Base-by-base conservation (phyloP, 1,140 invertebrate species). In the Euwallacea similis region DNA sequence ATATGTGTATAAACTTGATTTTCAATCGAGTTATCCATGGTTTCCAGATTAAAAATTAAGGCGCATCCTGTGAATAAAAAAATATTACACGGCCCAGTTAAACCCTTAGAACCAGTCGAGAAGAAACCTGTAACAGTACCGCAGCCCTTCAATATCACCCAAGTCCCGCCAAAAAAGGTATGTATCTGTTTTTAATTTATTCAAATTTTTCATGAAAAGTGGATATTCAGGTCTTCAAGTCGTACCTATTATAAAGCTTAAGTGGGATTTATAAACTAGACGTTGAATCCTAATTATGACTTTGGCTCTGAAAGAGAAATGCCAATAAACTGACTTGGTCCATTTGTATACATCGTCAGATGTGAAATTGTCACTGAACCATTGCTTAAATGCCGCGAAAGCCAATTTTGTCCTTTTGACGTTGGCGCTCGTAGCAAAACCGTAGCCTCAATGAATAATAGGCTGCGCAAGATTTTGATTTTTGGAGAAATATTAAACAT, bases 141-240 rank as follows among this genome's bases (percentile, higher is more conserved):
- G 6, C 61, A 79, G 65, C 80, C 79, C 8, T 81, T 81, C 73
- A 78, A 80, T 16, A 70, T 81, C n/a, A 79, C 79, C 13, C 66
- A 74, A 72, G 66, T 60, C 8, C 50, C 44, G 41, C 61, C 53
- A 21, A 75, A 77, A 72, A 73, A 74, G 75, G 70, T 75, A 65
- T 33, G 46, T 56, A 46, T 58, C 6, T 42, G 42, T 10, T 8
- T 9, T 53, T 15, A 6, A 53, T 53, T 9, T 53, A 7, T 53
- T 58, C 21, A 7, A 58, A 58, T 56, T 13, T 41, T 7, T 0
- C 13, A 16, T 6, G 6, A 50, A 50, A 33, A 50, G 6, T 50
- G 2, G 46, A 50, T 33, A 33, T 33, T 33, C 4, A 4, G 21
- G 1, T 33, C 21, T 33, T 33, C 4, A 33, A 33, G 4, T 33